Percentiles rank a stretch among this genome's conserved stretches.
Conservation (phyloP, 2,113 vertebrate species). For the Sorex araneus region DNA sequence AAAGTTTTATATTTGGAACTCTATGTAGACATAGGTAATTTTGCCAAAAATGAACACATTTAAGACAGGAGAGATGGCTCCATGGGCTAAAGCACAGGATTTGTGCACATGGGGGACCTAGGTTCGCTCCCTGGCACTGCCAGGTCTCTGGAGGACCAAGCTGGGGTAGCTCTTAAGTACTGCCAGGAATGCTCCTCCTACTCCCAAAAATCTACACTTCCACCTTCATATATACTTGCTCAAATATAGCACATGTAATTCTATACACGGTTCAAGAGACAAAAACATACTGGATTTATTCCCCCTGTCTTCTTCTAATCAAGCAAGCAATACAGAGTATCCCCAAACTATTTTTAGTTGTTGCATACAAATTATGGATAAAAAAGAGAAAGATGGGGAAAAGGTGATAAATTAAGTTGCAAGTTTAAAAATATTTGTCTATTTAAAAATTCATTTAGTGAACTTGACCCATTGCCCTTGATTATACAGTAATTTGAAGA, state of each 20-base stretch:
- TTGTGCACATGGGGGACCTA: too few species aligned
- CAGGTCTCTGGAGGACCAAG: too few species aligned
- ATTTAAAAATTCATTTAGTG: slow-evolving; percentile 68
- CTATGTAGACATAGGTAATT: neutral
- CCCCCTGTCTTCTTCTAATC: slow-evolving; percentile 25
- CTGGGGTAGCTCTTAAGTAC: too few species aligned
- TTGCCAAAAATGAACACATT: slow-evolving; percentile 6
- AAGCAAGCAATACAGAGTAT: slow-evolving; percentile 46
- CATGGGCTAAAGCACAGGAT: too few species aligned
- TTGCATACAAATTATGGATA: slow-evolving; percentile 22
- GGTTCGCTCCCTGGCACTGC: too few species aligned
- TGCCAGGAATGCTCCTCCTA: too few species aligned
- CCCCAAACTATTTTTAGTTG: slow-evolving; percentile 39
- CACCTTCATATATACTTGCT: neutral
- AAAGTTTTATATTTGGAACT: slow-evolving; percentile 20
- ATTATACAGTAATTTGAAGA: slow-evolving; percentile 39
- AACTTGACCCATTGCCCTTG: neutral
- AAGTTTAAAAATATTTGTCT: slow-evolving; percentile 61
- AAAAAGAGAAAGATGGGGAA: slow-evolving; percentile 42
- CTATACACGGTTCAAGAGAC: slow-evolving; percentile 10
- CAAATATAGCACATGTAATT: neutral
- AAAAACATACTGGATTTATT: slow-evolving; percentile 62
- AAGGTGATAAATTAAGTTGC: neutral
- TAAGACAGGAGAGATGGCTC: too few species aligned
- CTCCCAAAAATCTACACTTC: neutral